phyloP scores from a whole-genome alignment of 2,113 vertebrate species.

The Mobula birostris region DNA sequence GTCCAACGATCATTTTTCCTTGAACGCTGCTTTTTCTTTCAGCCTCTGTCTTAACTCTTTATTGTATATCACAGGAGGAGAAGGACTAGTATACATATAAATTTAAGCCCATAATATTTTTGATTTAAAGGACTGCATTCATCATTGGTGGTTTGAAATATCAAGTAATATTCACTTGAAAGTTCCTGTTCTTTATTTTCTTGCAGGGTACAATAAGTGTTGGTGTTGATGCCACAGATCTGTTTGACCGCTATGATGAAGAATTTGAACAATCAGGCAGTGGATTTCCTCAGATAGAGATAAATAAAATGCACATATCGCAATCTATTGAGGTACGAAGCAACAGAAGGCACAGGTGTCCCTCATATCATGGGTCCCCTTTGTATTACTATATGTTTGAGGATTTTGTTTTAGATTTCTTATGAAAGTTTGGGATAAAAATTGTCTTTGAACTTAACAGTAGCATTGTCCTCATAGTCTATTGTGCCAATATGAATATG shows the following conservation, averaged over 20 bases:
- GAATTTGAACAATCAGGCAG: slow-evolving; percentile 80
- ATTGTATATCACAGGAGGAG: neutral
- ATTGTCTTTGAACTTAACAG: neutral
- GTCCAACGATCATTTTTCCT: neutral
- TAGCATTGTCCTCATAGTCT: neutral
- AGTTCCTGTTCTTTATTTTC: neutral
- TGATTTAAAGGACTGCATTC: neutral
- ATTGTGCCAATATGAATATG: neutral
- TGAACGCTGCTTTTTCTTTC: neutral
- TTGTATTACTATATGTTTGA: neutral
- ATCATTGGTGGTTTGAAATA: neutral
- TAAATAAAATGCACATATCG: slow-evolving; percentile 98
- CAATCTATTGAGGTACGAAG: slow-evolving; percentile 89
- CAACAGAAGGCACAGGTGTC: neutral
- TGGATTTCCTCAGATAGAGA: slow-evolving; percentile 83
- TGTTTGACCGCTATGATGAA: slow-evolving; percentile 92
- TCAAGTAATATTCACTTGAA: neutral
- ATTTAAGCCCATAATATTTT: neutral
- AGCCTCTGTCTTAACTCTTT: neutral
- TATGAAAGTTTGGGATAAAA: no score
- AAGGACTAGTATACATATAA: neutral
- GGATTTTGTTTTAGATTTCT: neutral
- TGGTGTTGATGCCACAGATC: slow-evolving; percentile 91
- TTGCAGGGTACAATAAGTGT: slow-evolving; percentile 88
- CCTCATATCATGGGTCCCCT: neutral